phyloP scores from a whole-genome alignment of 2,888 invertebrate genomes.

The Callimorpha dominula region DNA sequence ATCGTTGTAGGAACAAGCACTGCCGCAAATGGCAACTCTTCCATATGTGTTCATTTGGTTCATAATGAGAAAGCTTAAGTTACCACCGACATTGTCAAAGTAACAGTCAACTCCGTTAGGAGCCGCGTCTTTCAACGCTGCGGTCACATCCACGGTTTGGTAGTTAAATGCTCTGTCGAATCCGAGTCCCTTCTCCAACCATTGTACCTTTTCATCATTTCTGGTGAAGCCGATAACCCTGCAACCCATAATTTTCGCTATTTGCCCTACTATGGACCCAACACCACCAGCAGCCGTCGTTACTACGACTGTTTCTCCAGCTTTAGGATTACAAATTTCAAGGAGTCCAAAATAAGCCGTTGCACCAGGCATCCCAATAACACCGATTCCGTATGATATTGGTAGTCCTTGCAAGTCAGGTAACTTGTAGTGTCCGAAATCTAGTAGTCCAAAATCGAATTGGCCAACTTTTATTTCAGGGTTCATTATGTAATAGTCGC shows the following conservation, averaged over 20 bases:
- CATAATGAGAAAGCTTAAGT: slow-evolving; percentile 85
- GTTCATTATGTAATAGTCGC: slow-evolving; percentile 40
- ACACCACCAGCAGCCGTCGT: slow-evolving; percentile 92
- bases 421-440: slow-evolving; percentile 62
- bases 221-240: slow-evolving; percentile 90
- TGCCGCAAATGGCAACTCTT: slow-evolving; percentile 80
- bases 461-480: slow-evolving; percentile 22
- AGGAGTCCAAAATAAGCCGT: slow-evolving; percentile 91
- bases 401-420: slow-evolving; percentile 85
- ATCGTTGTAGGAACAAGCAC: slow-evolving; percentile 22
- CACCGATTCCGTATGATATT: slow-evolving; percentile 86
- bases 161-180: slow-evolving; percentile 92
- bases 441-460: slow-evolving; percentile 17
- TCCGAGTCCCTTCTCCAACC: slow-evolving; percentile 87
- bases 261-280: slow-evolving; percentile 91
- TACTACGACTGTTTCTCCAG: slow-evolving; percentile 90
- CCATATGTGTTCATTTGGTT: slow-evolving; percentile 87
- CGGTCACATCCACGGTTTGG: slow-evolving; percentile 86
- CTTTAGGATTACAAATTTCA: slow-evolving; percentile 89
- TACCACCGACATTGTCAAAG: slow-evolving; percentile 91
- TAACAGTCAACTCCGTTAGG: slow-evolving; percentile 89
- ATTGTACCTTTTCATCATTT: slow-evolving; percentile 89
- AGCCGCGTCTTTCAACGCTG: slow-evolving; percentile 84
- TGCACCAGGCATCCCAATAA: slow-evolving; percentile 89
- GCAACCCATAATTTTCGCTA: slow-evolving; percentile 90